These are phyloP conservation scores for Odocoileus virginianus DNA, from an alignment of 2,113 vertebrate species.

Conservation along the genomic window DNA sequence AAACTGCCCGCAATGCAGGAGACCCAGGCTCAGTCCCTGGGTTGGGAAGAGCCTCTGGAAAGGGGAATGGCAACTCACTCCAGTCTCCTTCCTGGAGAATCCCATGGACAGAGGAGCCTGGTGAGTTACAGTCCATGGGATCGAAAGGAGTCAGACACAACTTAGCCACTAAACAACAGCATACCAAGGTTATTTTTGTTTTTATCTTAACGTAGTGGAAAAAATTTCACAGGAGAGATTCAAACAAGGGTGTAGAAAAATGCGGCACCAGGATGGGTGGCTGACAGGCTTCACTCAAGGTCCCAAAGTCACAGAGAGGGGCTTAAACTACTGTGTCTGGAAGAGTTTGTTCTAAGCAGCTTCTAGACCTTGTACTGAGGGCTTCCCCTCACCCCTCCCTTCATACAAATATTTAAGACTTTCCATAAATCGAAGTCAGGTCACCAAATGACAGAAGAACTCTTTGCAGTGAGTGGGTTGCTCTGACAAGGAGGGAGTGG, in stretches of 20 bases:
- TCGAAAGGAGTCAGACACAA: not conserved
- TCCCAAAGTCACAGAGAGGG: not conserved
- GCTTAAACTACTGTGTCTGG: not conserved
- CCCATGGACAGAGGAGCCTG: not conserved
- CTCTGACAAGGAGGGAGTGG: accelerated
- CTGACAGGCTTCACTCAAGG: not conserved
- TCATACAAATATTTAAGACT: not conserved
- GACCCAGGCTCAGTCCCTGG: not conserved
- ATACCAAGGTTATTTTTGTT: not conserved
- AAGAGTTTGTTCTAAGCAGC: not conserved
- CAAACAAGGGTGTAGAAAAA: not conserved
- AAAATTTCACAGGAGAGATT: not conserved
- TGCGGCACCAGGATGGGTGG: accelerated
- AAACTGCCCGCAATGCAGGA: not conserved
- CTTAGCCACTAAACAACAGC: not conserved
- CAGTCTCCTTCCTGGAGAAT: not conserved
- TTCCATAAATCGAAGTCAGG: not conserved
- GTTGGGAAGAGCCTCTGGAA: not conserved
- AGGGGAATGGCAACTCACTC: not conserved
- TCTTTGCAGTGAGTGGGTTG: not conserved
- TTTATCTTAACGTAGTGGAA: not conserved
- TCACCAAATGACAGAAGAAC: not conserved
- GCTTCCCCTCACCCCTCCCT: not conserved
- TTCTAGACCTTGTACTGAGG: not conserved
- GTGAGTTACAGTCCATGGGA: not conserved